Conservation (phyloP, 2,888 invertebrate genomes). For the Octodonta nipae region DNA sequence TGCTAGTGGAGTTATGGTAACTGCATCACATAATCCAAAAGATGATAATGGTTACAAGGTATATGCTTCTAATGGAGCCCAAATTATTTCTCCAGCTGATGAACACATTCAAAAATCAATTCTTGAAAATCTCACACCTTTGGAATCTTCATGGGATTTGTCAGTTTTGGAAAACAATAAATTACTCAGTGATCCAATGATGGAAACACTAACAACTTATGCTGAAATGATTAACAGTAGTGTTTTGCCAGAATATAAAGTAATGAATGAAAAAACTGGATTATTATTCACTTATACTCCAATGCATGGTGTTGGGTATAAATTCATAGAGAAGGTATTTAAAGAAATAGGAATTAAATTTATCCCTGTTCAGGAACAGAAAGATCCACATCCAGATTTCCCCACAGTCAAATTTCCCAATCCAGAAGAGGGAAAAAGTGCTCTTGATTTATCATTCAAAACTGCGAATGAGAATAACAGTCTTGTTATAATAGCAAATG, state of each 20-base stretch:
- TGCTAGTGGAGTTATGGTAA: slow-evolving; percentile 93
- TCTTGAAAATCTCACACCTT: slow-evolving; percentile 61
- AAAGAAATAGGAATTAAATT: slow-evolving; percentile 59
- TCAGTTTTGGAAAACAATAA: slow-evolving; percentile 38
- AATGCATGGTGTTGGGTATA: slow-evolving; percentile 94
- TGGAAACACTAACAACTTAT: slow-evolving; percentile 55
- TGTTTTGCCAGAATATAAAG: slow-evolving; percentile 41
- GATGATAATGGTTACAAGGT: slow-evolving; percentile 92
- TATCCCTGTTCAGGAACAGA: slow-evolving; percentile 58
- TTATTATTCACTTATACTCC: slow-evolving; percentile 72
- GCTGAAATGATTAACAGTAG: slow-evolving; percentile 44
- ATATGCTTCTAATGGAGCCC: slow-evolving; percentile 37
- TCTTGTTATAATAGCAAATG: slow-evolving; percentile 81
- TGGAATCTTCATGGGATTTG: slow-evolving; percentile 65
- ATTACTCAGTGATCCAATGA: slow-evolving; percentile 54
- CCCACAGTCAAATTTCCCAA: slow-evolving; percentile 93
- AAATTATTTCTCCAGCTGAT: slow-evolving; percentile 89
- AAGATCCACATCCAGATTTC: slow-evolving; percentile 88
- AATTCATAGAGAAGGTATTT: slow-evolving; percentile 63
- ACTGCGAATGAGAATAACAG: slow-evolving; percentile 61
- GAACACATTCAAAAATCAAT: slow-evolving; percentile 71
- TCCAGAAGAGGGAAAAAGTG: slow-evolving; percentile 83
- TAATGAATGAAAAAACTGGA: slow-evolving; percentile 45
- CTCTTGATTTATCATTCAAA: slow-evolving; percentile 47
- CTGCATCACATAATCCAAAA: slow-evolving; percentile 95